Base-by-base conservation (phyloP, 2,113 vertebrate species). In the Pyrgilauda ruficollis region DNA sequence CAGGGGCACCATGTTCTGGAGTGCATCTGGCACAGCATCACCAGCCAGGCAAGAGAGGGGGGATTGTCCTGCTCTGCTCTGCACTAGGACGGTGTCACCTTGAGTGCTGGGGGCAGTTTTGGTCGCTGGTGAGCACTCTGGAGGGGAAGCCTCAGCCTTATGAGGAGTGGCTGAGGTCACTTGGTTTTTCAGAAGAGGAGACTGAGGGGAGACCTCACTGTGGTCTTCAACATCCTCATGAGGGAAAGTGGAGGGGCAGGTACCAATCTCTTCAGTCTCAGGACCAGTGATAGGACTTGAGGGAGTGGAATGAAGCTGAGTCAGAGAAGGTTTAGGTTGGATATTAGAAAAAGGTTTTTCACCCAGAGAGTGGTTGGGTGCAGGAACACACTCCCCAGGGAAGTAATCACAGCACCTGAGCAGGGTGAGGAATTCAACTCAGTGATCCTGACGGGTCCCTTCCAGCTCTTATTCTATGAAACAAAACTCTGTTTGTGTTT, bases 21-120 rank as follows among this genome's bases (percentile, higher is more conserved):
- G 10, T 3, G 19, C 19, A 39, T 74, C 28, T 0, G 0, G 37
- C 31, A 31, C 44, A 44, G 37, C 59, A 20, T 27, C 0, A 0
- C 15, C 67, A 78, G 41, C 19, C 1, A 1, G 59, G 13, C 2
- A 13, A 44, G 26, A 7, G 31, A 58, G 4, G 14, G 4, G 14
- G 9, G 26, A 37, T 58, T 56, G 43, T 58, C 26, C 22, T 1
- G 1, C 21, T 63, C 39, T 70, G 64, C n/a, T 41, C 18, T 50
- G 44, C 44, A 8, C 59, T 16, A 8, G 15, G 8, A 7, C 2
- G 0, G 33, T 31, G 33, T 82, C 69, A 46, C 19, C 44, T 39
- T 39, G 53, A 55, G 19, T 33, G 19, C 30, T 55, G 61, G 24
- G 28, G 9, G 3, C 10, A 67, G 15, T 15, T 89, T 52, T 59